phyloP scores from a whole-genome alignment of 2,113 vertebrate species.

The Antechinus flavipes region DNA sequence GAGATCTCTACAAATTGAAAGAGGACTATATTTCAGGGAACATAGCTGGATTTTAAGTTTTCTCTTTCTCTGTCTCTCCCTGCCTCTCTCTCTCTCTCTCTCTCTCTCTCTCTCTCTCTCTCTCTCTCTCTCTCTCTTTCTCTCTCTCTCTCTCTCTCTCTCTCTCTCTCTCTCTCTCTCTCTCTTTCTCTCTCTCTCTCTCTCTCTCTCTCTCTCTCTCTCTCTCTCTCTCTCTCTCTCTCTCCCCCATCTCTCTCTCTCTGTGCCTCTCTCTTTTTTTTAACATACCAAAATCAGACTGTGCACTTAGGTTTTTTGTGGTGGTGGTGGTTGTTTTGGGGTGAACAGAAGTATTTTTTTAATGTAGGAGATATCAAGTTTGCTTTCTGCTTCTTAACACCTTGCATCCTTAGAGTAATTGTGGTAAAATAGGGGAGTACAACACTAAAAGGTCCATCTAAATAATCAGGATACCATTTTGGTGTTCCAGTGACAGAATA shows the following conservation, averaged over 20 bases:
- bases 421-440: slow-evolving; percentile 11
- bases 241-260: slow-evolving; percentile 29
- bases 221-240: slow-evolving; percentile 10
- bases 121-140: too few relatives aligned
- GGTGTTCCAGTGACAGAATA: background rate
- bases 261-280: background rate
- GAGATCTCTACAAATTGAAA: background rate
- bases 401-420: slow-evolving; percentile 36
- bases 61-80: slow-evolving; percentile 30
- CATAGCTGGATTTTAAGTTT: slow-evolving; percentile 15
- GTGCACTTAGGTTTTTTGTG: background rate
- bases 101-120: too few relatives aligned
- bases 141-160: too few relatives aligned
- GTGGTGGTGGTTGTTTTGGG: slow-evolving; percentile 11
- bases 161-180: slow-evolving; percentile 26
- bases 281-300: background rate
- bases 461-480: slow-evolving; percentile 8
- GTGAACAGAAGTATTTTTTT: background rate
- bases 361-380: background rate
- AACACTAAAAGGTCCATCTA: slow-evolving; percentile 11
- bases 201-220: too few relatives aligned
- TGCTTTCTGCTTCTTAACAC: slow-evolving; percentile 30
- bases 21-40: background rate
- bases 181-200: too few relatives aligned
- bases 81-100: too few relatives aligned